These are phyloP conservation scores for Paralichthys olivaceus DNA, from an alignment of 2,113 vertebrate species.

Conservation along the genomic window DNA sequence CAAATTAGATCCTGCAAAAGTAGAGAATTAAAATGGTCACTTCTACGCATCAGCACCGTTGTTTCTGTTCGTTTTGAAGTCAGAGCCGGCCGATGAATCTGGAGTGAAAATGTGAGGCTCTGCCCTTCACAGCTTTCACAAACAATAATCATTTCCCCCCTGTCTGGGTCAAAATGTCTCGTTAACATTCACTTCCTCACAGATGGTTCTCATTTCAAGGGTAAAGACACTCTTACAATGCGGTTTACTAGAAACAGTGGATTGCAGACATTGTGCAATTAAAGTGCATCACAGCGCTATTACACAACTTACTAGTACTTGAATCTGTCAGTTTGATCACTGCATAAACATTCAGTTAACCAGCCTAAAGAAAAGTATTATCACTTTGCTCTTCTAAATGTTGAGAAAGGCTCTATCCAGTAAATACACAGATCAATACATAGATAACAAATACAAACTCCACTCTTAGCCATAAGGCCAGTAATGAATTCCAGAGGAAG, in stretches of 20 bases:
- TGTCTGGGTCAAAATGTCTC: constrained; percentile 81
- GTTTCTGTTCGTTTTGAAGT: too few relatives aligned
- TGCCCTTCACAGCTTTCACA: constrained; percentile 49
- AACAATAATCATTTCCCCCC: constrained; percentile 72
- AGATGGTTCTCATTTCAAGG: constrained; percentile 81
- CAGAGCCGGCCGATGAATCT: neutral
- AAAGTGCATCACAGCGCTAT: neutral
- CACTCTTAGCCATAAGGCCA: neutral
- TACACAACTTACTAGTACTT: neutral
- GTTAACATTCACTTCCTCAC: constrained; percentile 79
- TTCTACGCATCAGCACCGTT: too few relatives aligned
- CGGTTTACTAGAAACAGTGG: constrained; percentile 60
- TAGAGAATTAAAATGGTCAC: too few relatives aligned
- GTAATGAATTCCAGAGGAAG: constrained; percentile 30
- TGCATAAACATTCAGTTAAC: neutral
- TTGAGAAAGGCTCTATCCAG: neutral
- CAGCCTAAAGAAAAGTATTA: neutral
- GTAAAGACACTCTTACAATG: constrained; percentile 59
- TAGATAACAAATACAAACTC: neutral
- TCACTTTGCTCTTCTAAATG: neutral
- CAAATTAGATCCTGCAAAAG: neutral
- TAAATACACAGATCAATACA: neutral
- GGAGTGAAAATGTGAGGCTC: constrained; percentile 15
- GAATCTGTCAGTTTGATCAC: neutral
- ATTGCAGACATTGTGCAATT: constrained; percentile 47